Percentiles rank a stretch among this genome's conserved stretches.
Conservation (phyloP, 2,113 vertebrate genomes). For the Passer domesticus region DNA sequence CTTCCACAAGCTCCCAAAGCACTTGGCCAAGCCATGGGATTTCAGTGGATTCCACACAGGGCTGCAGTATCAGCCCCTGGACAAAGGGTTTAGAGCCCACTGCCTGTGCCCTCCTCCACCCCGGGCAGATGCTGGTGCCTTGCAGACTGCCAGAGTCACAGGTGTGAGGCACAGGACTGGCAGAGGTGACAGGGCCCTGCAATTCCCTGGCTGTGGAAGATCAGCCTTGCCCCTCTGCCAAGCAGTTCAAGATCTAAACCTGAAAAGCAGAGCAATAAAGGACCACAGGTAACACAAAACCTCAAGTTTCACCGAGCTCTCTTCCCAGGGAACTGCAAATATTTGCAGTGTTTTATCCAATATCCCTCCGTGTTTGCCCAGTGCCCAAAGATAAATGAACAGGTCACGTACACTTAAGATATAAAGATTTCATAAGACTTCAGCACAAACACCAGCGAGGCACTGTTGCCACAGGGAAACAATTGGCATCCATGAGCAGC, state of each 20-base stretch:
- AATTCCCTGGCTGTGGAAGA: background rate
- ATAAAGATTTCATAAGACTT: background rate
- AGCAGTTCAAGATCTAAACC: background rate
- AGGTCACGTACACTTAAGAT: background rate
- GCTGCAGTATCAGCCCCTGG: background rate
- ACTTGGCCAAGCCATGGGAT: background rate
- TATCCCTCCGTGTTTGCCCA: background rate
- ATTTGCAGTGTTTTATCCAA: conserved; percentile 9
- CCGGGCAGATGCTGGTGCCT: accelerated
- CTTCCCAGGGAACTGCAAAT: background rate
- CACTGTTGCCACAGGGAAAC: background rate
- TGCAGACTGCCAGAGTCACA: accelerated
- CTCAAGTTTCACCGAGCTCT: background rate
- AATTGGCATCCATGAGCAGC: accelerated
- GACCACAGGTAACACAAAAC: accelerated
- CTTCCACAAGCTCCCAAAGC: background rate
- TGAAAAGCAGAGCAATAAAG: background rate
- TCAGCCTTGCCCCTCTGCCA: background rate
- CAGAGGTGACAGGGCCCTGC: background rate
- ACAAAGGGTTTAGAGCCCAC: background rate
- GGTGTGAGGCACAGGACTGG: background rate
- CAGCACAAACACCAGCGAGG: background rate
- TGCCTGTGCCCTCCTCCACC: no score
- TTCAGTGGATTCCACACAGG: background rate
- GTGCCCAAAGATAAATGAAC: background rate